Base-by-base conservation (phyloP, 1,140 invertebrate species). In the Drosophila pruinosa region DNA sequence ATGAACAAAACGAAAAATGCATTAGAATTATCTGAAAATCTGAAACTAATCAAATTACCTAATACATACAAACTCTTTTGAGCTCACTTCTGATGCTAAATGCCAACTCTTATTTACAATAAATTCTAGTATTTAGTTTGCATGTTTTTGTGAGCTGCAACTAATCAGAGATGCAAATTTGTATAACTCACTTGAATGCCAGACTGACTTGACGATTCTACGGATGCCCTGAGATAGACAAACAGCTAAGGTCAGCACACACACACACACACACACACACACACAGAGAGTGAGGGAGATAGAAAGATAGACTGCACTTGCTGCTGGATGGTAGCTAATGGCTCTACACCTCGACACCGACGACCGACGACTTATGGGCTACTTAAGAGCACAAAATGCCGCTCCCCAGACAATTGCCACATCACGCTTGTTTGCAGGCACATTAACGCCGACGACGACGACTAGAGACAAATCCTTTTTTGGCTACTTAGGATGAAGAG, bases 401-500 rank as follows among this genome's bases (percentile, higher is more conserved):
- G 39, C 76, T 86, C 77, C 81, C 73, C 69, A 85, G 81, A 85
- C 81, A 85, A 86, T 86, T 85, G 81, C 77, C 78, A 77, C 73
- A 81, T 86, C 82, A 86, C 78, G 82, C 78, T 88, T 88, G 82
- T 88, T 88, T 88, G 78, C 82, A 56, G 53, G 75, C 78, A 88
- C 82, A 88, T 88, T 88, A 88, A 81, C 82, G 73, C 59, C 17
- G 74, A 67, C 65, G 75, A 34, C 63, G 56, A 28, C 47, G 64
- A 17, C 7, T 4, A 77, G 57, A 56, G 72, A 58, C 83, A 88
- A 88, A 88, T 88, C 82, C 82, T 74, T 88, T 88, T 86, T 82
- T 75, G 78, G 74, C 76, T 79, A 68, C 74, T 78, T 78, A 80
- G 78, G 75, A 78, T 61, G 19, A 52, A 43, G 21, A 59, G 41